Base-by-base conservation (phyloP, 2,797 vertebrate species). In the Mormyrus proboscirostris region DNA sequence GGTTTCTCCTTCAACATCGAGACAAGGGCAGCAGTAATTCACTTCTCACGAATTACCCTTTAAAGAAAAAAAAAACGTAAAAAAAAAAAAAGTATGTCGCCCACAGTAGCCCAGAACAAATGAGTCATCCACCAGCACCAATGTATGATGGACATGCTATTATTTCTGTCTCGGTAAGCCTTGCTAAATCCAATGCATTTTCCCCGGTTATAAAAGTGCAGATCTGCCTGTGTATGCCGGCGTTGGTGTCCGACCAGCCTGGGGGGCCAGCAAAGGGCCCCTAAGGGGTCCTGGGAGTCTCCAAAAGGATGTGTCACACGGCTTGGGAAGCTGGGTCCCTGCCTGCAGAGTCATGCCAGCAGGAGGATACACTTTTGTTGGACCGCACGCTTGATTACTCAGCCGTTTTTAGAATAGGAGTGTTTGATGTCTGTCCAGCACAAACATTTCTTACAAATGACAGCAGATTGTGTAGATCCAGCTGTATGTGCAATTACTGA, bases 371-470 rank as follows among this genome's bases (percentile, higher is more conserved):
- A 41, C 69, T 76, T 76, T 38, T 76, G 33, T 76, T 76, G 69
- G 69, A 33, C 69, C 29, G n/a, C 83, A 25, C 8, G 29, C 25
- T 53, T 53, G 25, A 86, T 86, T 86, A 86, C 49, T 86, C 51
- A 53, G n/a, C 22, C 14, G 16, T 55, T 86, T 86, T 38, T 86
- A 33, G 84, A 51, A 38, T 33, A 55, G 14, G 5, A 9, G 16
- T 55, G 84, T 86, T 86, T 53, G 84, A 86, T 86, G 49, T 55
- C 29, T 86, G 84, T 86, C 49, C 84, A 86, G 29, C 25, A 86
- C 50, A 55, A 86, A 86, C 25, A 86, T 86, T 86, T 55, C 49
- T 86, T 55, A 33, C 25, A 55, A 53, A 86, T 51, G 49, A 53
- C 50, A 86, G 10, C 51, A 87, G 33, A 87, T 87, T 87, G 86